Conservation (phyloP, 2,113 vertebrate species). For the Tachycineta bicolor region DNA sequence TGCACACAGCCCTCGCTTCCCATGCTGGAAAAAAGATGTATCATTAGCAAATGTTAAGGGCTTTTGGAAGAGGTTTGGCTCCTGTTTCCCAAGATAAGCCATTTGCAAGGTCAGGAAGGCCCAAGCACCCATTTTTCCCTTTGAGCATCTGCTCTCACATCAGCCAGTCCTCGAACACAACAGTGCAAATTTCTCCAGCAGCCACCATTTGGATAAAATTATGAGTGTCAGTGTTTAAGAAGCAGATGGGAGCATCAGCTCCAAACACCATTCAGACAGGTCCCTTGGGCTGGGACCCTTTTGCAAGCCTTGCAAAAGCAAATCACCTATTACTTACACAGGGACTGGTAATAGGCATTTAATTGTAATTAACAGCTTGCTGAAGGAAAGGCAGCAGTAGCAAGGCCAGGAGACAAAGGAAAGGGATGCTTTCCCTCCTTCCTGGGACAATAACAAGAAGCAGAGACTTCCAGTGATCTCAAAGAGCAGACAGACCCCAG, state of each 20-base stretch:
- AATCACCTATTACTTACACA: background rate
- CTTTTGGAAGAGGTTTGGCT: background rate
- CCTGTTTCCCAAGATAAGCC: background rate
- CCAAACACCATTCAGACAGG: background rate
- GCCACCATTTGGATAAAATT: background rate
- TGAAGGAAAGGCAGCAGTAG: background rate
- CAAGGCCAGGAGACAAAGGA: background rate
- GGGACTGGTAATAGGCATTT: background rate
- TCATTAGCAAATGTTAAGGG: background rate
- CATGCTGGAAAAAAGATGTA: background rate
- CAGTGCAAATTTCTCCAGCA: background rate
- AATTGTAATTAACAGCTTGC: background rate
- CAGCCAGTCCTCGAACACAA: background rate
- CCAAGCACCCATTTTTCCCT: background rate
- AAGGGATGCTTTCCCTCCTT: background rate
- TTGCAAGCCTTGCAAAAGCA: background rate
- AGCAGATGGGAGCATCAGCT: background rate
- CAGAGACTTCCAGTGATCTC: background rate
- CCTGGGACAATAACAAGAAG: background rate
- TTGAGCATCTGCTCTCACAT: background rate
- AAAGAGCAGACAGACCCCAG: accelerated
- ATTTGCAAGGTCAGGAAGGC: background rate
- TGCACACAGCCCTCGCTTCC: background rate
- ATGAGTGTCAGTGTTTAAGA: background rate
- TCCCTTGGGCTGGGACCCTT: background rate